These are phyloP conservation scores for Brachionus sp. DNA, from an alignment of 1,140 invertebrate species.

Conservation along the genomic window DNA sequence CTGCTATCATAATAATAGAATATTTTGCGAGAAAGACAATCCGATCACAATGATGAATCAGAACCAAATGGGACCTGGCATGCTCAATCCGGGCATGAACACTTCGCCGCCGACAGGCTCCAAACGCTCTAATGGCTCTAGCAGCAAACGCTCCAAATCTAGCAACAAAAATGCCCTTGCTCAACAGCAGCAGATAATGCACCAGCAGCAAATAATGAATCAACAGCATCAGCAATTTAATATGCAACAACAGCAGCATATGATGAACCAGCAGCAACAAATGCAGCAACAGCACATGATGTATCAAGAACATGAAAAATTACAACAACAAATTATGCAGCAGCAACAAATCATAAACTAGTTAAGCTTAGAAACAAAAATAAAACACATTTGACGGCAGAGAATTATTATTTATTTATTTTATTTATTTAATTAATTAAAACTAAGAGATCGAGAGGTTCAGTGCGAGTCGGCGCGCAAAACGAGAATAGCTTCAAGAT, in stretches of 20 bases:
- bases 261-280: not conserved
- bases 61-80: not conserved
- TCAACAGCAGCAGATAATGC: slow-evolving; percentile 8
- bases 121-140: not conserved
- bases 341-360: slow-evolving; percentile 36
- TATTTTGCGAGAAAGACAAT: slow-evolving; percentile 46
- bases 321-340: not conserved
- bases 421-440: slow-evolving; percentile 6
- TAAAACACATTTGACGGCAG: no score
- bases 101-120: not conserved
- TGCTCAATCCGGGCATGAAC: not conserved
- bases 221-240: slow-evolving; percentile 5
- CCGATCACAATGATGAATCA: not conserved
- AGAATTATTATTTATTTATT: slow-evolving; percentile 24
- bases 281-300: not conserved
- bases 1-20: not conserved
- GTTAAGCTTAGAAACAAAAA: not conserved
- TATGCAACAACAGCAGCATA: slow-evolving; percentile 3
- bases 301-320: not conserved
- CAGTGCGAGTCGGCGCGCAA: not conserved
- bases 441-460: not conserved
- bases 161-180: not conserved
- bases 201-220: not conserved
- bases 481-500: not conserved
- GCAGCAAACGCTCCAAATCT: not conserved